Conservation (phyloP, 2,888 invertebrate genomes). For the Bruchidius siliquastri region DNA sequence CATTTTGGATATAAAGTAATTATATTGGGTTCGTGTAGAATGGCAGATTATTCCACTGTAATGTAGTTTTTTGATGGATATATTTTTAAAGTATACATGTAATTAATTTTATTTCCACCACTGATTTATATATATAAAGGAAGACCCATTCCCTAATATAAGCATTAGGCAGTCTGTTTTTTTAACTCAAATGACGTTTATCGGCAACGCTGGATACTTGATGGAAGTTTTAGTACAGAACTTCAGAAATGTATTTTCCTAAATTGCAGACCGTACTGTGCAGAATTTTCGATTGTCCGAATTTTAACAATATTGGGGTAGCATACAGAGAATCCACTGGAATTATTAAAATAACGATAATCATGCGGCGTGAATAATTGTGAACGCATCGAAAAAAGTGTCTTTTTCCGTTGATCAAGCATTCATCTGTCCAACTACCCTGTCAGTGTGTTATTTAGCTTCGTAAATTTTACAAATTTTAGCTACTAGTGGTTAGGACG, state of each 20-base stretch:
- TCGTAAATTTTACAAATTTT: conserved; percentile 18
- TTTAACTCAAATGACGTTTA: neutral
- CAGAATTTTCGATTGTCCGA: conserved; percentile 20
- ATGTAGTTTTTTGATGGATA: too few relatives aligned
- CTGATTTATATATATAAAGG: too few relatives aligned
- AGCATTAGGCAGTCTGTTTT: neutral
- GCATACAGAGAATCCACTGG: conserved; percentile 6
- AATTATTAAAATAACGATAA: conserved; percentile 13
- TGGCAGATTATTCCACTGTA: too few relatives aligned
- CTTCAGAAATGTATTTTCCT: conserved; percentile 15
- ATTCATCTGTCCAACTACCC: conserved; percentile 28
- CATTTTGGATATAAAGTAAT: too few relatives aligned
- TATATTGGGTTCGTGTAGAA: neutral
- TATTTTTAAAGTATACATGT: neutral
- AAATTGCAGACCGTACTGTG: conserved; percentile 1
- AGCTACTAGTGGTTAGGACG: conserved; percentile 23
- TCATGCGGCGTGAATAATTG: conserved; percentile 4
- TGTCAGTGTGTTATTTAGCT: conserved; percentile 27
- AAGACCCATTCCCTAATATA: too few relatives aligned
- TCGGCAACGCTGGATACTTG: neutral
- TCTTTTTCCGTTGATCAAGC: conserved; percentile 28
- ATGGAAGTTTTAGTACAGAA: conserved; percentile 10
- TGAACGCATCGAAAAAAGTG: conserved; percentile 18
- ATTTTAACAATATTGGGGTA: conserved; percentile 25
- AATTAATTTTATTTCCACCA: too few relatives aligned